These are phyloP conservation scores for Criorhina ranunculi DNA, from an alignment of 2,888 invertebrate genomes.

Conservation along the genomic window DNA sequence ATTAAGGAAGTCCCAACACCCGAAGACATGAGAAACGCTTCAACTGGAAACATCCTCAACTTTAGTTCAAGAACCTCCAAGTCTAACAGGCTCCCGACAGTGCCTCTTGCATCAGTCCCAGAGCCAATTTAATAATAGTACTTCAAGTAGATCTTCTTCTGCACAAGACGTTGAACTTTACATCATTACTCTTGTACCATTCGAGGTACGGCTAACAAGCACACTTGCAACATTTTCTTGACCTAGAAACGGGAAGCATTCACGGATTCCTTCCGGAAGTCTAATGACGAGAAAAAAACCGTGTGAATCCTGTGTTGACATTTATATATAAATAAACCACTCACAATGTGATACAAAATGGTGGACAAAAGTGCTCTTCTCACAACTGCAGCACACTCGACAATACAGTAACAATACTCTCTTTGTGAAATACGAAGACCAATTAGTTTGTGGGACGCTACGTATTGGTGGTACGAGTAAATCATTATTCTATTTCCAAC, in stretches of 20 bases:
- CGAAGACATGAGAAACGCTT: too few species aligned
- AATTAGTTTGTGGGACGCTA: slow-evolving; percentile 45
- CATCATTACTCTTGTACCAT: not conserved
- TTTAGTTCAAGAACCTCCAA: too few species aligned
- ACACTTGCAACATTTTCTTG: slow-evolving; percentile 40
- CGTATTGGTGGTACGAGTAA: slow-evolving; percentile 17
- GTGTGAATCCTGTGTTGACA: slow-evolving; percentile 18
- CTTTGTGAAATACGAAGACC: slow-evolving; percentile 32
- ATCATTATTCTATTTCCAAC: not conserved
- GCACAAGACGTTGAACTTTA: slow-evolving; percentile 47
- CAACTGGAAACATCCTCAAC: too few species aligned
- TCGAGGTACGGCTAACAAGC: slow-evolving; percentile 9
- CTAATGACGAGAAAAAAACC: slow-evolving; percentile 36
- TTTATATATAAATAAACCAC: slow-evolving; percentile 50
- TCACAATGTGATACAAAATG: slow-evolving; percentile 18
- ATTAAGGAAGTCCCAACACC: too few species aligned
- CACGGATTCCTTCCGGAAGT: slow-evolving; percentile 41
- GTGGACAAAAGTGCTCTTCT: slow-evolving; percentile 12
- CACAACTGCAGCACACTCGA: slow-evolving; percentile 43
- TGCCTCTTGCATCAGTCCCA: too few species aligned
- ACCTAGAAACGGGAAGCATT: slow-evolving; percentile 40
- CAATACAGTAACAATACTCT: slow-evolving; percentile 37
- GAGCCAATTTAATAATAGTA: too few species aligned
- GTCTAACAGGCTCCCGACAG: too few species aligned
- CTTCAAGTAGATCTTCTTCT: too few species aligned